Percentiles rank a stretch among this genome's conserved stretches.
phyloP scores from a whole-genome alignment of 1,140 invertebrate genomes.

The Anadara kagoshimensis region DNA sequence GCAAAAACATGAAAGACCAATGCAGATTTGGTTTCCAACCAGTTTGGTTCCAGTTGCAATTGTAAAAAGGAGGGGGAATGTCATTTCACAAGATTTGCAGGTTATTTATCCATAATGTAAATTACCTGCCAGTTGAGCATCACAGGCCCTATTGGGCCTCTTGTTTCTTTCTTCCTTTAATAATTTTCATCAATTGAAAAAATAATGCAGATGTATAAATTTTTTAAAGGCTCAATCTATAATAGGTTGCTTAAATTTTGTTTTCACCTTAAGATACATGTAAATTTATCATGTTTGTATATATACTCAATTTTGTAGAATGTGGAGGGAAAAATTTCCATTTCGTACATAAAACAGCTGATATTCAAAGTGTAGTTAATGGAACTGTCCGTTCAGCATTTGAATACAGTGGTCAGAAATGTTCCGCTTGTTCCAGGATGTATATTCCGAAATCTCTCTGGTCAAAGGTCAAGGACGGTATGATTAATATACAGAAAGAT shows the following conservation, averaged over 20 bases:
- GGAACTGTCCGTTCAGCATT: slow-evolving; percentile 93
- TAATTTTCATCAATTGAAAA: neutral
- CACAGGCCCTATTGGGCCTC: too few relatives aligned
- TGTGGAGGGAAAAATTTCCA: slow-evolving; percentile 99
- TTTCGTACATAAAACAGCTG: slow-evolving; percentile 94
- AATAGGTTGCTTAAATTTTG: neutral
- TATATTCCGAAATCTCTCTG: slow-evolving; percentile 96
- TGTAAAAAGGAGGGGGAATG: too few relatives aligned
- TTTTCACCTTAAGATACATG: neutral
- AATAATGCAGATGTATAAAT: neutral
- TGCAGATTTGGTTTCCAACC: too few relatives aligned
- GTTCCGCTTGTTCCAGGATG: slow-evolving; percentile 97
- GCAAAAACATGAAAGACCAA: too few relatives aligned
- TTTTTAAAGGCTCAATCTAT: neutral
- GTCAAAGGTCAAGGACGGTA: slow-evolving; percentile 79
- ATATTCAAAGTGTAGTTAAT: slow-evolving; percentile 87
- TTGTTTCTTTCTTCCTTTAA: too few relatives aligned
- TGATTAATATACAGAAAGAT: slow-evolving; percentile 69
- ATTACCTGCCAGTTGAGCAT: too few relatives aligned
- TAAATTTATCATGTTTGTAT: slow-evolving; percentile 17
- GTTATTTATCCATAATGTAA: too few relatives aligned
- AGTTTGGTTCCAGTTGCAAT: too few relatives aligned
- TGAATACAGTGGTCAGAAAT: slow-evolving; percentile 98
- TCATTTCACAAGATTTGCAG: too few relatives aligned
- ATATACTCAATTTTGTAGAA: slow-evolving; percentile 81